Evolutionary conservation across 2,888 invertebrate genomes (phyloP).

Genomic region (Eurytoma californica): DNA sequence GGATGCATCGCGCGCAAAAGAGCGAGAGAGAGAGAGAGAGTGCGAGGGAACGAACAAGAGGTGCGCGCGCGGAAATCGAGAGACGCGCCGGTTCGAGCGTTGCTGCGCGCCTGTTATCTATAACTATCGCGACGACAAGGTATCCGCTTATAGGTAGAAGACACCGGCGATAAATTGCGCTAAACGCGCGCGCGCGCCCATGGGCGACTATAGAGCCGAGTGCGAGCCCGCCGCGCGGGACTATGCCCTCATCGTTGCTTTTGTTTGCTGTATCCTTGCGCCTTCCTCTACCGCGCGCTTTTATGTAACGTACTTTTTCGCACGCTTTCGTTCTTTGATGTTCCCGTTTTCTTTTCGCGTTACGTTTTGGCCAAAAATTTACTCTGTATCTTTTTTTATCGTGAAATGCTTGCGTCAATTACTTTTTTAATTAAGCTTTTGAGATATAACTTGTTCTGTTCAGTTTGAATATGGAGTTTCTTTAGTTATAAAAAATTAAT

Average conservation of each 20-base stretch:
- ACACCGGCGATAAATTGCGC: conserved; percentile 51
- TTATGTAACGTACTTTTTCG: conserved; percentile 32
- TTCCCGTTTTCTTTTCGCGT: background rate
- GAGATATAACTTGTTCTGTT: no score
- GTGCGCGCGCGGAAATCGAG: conserved; percentile 34
- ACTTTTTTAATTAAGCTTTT: no score
- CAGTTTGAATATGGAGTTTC: no score
- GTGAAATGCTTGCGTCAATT: no score
- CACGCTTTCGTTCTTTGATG: conserved; percentile 8
- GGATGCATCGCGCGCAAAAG: background rate
- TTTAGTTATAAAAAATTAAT: no score
- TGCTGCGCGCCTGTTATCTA: conserved; percentile 48
- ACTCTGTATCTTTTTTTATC: background rate
- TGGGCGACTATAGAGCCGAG: background rate
- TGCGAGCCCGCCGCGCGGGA: conserved; percentile 2
- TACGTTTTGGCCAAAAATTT: background rate
- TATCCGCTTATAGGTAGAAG: conserved; percentile 48
- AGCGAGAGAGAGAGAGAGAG: background rate
- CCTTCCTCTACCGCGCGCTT: conserved; percentile 1
- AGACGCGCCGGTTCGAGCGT: conserved; percentile 14
- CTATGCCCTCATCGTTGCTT: conserved; percentile 9
- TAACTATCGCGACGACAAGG: conserved; percentile 55
- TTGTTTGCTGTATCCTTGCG: conserved; percentile 13
- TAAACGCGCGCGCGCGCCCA: conserved; percentile 34
- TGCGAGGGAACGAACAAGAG: background rate